Evolutionary conservation across 2,888 invertebrate genomes (phyloP).

Genomic region (Drosophila anomalata): DNA sequence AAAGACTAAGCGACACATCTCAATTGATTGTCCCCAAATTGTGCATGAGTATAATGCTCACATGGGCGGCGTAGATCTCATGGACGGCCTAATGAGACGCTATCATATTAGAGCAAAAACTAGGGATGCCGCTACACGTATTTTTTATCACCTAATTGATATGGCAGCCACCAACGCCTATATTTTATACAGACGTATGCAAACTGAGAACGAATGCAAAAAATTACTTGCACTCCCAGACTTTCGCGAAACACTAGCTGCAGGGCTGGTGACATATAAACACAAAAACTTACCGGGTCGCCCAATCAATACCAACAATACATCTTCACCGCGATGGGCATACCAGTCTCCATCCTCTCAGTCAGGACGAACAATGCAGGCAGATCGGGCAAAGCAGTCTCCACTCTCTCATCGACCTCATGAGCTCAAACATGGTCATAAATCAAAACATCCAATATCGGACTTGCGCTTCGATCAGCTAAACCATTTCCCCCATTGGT

Average conservation of each 20-base stretch:
- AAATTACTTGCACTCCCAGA: too few relatives aligned
- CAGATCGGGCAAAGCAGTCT: neutral
- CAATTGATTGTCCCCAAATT: conserved; percentile 34
- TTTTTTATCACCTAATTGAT: too few relatives aligned
- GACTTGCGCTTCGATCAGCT: conserved; percentile 19
- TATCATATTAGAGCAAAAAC: conserved; percentile 1
- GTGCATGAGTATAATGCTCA: conserved; percentile 1
- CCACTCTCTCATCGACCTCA: conserved; percentile 1
- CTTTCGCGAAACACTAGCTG: too few relatives aligned
- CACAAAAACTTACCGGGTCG: too few relatives aligned
- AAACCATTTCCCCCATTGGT: conserved; percentile 10
- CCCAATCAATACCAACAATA: too few relatives aligned
- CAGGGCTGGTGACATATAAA: too few relatives aligned
- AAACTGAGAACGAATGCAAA: too few relatives aligned
- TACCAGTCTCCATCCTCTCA: neutral
- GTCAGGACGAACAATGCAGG: neutral
- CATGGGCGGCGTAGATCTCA: neutral
- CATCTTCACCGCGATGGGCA: too few relatives aligned
- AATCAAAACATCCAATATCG: conserved; percentile 14
- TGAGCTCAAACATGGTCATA: conserved; percentile 12
- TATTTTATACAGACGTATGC: too few relatives aligned
- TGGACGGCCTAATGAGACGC: conserved; percentile 12
- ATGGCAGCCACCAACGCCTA: too few relatives aligned
- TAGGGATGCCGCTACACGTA: too few relatives aligned
- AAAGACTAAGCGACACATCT: conserved; percentile 8